A percentile compares a stretch with the other conserved stretches of the same genome.
phyloP scores from a whole-genome alignment of 2,797 vertebrate species.

The Channallabes apus region DNA sequence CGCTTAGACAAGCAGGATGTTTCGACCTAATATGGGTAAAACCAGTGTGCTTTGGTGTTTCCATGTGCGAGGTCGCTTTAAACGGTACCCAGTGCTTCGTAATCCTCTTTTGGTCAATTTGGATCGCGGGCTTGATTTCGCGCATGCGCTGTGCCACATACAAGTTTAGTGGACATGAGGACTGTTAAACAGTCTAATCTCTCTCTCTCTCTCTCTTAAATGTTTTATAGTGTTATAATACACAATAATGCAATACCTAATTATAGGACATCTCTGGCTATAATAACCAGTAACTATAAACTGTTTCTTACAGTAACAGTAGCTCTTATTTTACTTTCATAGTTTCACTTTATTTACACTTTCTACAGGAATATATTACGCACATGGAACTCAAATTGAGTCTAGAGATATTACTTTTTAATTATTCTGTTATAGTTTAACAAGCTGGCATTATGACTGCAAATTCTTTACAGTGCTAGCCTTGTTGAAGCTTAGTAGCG shows the following conservation, averaged over 20 bases:
- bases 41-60: not conserved
- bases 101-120: not conserved
- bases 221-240: not conserved
- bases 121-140: not conserved
- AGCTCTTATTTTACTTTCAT: not conserved
- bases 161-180: not conserved
- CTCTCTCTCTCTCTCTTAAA: not conserved
- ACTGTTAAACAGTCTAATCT: not conserved
- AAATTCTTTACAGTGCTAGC: not conserved
- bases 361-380: not conserved
- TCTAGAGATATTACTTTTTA: not conserved
- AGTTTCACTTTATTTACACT: not conserved
- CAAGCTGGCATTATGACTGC: not conserved
- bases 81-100: not conserved
- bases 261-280: not conserved
- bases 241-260: not conserved
- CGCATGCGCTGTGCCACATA: not conserved
- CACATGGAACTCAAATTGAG: not conserved
- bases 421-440: not conserved
- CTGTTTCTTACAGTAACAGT: not conserved
- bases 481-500: not conserved
- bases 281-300: not conserved
- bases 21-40: not conserved
- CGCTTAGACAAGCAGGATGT: not conserved
- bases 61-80: not conserved